Percentiles rank a stretch among this genome's conserved stretches.
Evolutionary conservation across 2,888 invertebrate genomes (phyloP).

Genomic region (Andrena marginata): DNA sequence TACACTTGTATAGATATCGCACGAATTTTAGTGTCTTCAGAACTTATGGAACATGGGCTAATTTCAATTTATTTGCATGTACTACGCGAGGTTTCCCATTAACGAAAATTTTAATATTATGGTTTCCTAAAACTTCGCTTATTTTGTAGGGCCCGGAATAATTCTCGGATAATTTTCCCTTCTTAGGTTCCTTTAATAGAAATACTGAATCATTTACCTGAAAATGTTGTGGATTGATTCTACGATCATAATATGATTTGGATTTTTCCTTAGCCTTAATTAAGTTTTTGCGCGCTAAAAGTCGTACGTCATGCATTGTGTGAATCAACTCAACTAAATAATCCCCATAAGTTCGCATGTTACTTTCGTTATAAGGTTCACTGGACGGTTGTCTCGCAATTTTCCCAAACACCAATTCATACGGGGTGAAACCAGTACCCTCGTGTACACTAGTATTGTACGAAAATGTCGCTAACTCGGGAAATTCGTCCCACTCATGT

Average conservation of each 20-base stretch:
- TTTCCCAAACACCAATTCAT: conserved; percentile 59
- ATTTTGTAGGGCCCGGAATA: conserved; percentile 5
- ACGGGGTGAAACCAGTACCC: conserved; percentile 38
- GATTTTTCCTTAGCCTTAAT: neutral
- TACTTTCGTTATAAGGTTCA: conserved; percentile 4
- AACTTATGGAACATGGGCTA: conserved; percentile 3
- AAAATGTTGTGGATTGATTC: conserved; percentile 7
- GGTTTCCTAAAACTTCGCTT: neutral
- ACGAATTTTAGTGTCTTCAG: neutral
- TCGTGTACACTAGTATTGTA: conserved; percentile 57
- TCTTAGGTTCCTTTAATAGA: conserved; percentile 9
- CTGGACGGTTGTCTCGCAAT: conserved; percentile 7
- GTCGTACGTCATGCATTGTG: neutral
- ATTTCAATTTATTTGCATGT: conserved; percentile 7
- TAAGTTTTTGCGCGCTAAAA: conserved; percentile 10
- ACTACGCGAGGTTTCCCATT: conserved; percentile 3
- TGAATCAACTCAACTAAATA: conserved; percentile 7
- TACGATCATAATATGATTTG: conserved; percentile 17
- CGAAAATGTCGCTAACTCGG: conserved; percentile 45
- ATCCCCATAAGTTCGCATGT: neutral
- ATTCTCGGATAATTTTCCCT: neutral
- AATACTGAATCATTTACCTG: neutral
- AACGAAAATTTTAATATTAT: conserved; percentile 16
- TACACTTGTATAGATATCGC: neutral
- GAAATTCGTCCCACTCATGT: conserved; percentile 52